Conservation (phyloP, 2,113 vertebrate genomes). For the Isurus oxyrinchus region DNA sequence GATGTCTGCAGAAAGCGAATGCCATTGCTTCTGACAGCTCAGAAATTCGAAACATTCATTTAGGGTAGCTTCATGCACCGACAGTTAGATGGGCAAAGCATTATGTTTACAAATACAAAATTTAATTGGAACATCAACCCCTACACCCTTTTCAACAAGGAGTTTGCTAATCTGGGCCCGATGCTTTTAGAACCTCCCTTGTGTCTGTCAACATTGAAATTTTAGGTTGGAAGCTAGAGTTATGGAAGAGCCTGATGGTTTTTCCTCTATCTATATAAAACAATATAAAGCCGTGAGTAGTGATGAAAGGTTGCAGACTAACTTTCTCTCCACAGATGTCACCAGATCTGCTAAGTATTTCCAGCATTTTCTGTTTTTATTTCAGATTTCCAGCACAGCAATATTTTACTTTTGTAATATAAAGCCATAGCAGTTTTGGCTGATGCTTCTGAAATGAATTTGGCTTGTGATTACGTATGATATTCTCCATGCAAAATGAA, state of each 20-base stretch:
- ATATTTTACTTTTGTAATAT: background rate
- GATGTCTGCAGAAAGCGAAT: background rate
- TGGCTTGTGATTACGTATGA: background rate
- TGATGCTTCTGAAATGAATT: background rate
- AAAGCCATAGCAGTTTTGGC: background rate
- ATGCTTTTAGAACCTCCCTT: background rate
- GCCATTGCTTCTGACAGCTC: background rate
- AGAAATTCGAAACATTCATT: background rate
- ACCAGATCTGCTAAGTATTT: too few species aligned
- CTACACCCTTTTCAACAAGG: background rate
- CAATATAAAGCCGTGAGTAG: background rate
- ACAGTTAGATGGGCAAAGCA: background rate
- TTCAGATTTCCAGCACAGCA: too few species aligned
- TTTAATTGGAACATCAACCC: background rate
- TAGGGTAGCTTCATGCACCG: background rate
- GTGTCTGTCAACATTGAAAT: background rate
- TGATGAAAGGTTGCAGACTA: too few species aligned
- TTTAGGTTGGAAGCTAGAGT: background rate
- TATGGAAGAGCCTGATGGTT: background rate
- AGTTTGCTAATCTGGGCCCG: background rate
- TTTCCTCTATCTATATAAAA: background rate
- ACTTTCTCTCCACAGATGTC: too few species aligned
- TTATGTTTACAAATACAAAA: background rate
- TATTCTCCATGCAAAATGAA: background rate
- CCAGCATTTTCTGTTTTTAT: too few species aligned